Base-by-base conservation (phyloP, 1,140 invertebrate genomes). In the Pomacea maculata region DNA sequence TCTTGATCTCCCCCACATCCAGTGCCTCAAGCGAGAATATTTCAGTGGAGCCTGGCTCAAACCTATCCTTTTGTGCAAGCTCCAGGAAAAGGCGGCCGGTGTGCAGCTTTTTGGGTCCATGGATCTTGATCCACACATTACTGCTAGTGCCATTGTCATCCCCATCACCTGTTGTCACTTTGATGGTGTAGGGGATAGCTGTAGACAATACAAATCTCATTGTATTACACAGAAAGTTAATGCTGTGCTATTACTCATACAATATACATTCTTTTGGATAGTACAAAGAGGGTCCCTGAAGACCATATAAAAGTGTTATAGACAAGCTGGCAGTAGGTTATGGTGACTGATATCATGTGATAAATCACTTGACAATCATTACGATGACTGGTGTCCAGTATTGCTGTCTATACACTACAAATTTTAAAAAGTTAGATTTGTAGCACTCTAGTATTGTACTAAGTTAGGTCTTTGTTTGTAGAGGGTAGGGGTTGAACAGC, bases 131-230 rank as follows among this genome's bases (percentile, higher is more conserved):
- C 87, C 90, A 92, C 2, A 89, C 90, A 85, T 89, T 88, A 71
- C 88, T 89, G 55, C 85, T 83, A 29, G 91, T 91, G 19, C 91
- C 91, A 80, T 88, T 89, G 81, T 91, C 90, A 25, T 89, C 88
- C 11, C 87, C 89, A 11, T 88, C 86, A 14, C 91, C 91, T 12
- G 91, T 92, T 12, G 75, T 79, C 10, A 91, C 86, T 63, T 85
- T 87, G 10, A 92, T 82, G 11, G 88, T 92, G 84, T 92, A 92
- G 14, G 90, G 88, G n/a, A 91, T 89, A 34, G 86, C 91, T 91
- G 86, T 72, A 76, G 29, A 45, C 77, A 79, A 64, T 57, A 76
- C 19, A 74, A 73, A n/a, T n/a, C n/a, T n/a, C n/a, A n/a, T n/a
- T n/a, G n/a, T n/a, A n/a, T n/a, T n/a, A n/a, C n/a, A n/a, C n/a